A percentile compares a stretch with the other conserved stretches of the same genome.
These are phyloP conservation scores for Aphelenchoides besseyi DNA, from an alignment of 1,140 invertebrate species.

Conservation along the genomic window DNA sequence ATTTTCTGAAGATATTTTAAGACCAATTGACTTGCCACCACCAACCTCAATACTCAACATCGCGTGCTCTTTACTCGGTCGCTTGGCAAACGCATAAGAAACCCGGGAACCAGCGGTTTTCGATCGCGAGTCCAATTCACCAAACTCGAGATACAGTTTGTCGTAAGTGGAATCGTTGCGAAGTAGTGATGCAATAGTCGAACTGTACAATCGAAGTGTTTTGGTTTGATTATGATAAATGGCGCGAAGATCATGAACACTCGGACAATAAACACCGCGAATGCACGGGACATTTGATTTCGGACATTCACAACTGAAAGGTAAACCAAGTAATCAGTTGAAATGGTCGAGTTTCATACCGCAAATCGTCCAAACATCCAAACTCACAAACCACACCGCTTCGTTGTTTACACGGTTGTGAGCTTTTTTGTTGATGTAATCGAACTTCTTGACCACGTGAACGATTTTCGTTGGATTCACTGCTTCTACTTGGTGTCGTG, in stretches of 20 bases:
- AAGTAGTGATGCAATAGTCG: slow-evolving; percentile 20
- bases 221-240: slow-evolving; percentile 27
- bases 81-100: slow-evolving; percentile 21
- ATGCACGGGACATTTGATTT: slow-evolving; percentile 27
- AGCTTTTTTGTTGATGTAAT: slow-evolving; percentile 27
- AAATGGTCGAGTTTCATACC: slow-evolving; percentile 13
- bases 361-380: slow-evolving; percentile 30
- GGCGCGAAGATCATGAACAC: slow-evolving; percentile 30
- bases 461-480: slow-evolving; percentile 12
- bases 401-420: slow-evolving; percentile 27
- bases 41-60: slow-evolving; percentile 24
- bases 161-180: slow-evolving; percentile 22
- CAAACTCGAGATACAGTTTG: slow-evolving; percentile 32
- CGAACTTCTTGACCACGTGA: slow-evolving; percentile 26
- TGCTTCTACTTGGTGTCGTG: slow-evolving; percentile 3
- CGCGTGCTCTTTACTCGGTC: slow-evolving; percentile 7
- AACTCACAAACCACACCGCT: slow-evolving; percentile 37
- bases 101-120: neutral
- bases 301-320: slow-evolving; percentile 31
- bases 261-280: slow-evolving; percentile 24
- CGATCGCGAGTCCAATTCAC: slow-evolving; percentile 21
- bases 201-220: slow-evolving; percentile 21
- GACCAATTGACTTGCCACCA: slow-evolving; percentile 5
- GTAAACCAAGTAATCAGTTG: slow-evolving; percentile 22
- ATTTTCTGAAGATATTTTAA: slow-evolving; percentile 6